Evolutionary conservation across 2,113 vertebrate species (phyloP).

Genomic region (Furnarius figulus): DNA sequence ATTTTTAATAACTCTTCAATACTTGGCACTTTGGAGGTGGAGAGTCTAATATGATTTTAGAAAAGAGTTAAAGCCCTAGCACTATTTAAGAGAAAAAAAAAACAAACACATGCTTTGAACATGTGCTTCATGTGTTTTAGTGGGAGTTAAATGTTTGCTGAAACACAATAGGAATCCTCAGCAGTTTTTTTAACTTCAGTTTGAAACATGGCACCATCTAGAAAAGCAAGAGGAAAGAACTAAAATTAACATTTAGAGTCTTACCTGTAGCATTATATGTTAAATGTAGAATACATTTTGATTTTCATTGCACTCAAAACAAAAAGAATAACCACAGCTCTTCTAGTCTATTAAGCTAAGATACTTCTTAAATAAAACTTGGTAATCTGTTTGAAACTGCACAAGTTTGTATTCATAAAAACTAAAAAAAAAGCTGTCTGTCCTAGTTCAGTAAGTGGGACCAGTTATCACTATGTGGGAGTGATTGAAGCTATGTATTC

Average conservation of each 20-base stretch:
- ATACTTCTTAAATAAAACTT: not conserved
- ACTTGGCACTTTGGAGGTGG: not conserved
- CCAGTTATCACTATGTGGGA: too few species aligned
- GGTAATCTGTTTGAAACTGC: not conserved
- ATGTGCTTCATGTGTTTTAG: not conserved
- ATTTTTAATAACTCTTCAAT: not conserved
- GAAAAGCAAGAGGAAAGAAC: not conserved
- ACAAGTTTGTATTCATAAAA: not conserved
- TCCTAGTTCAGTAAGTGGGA: too few species aligned
- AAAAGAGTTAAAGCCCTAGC: not conserved
- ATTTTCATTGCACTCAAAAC: not conserved
- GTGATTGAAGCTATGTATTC: too few species aligned
- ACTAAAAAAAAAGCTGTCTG: not conserved
- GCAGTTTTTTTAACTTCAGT: not conserved
- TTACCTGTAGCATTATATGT: not conserved
- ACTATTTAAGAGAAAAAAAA: not conserved
- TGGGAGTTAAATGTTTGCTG: not conserved
- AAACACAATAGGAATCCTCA: not conserved
- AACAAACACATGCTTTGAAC: not conserved
- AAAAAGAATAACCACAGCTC: not conserved
- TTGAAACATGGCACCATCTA: not conserved
- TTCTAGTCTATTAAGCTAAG: not conserved
- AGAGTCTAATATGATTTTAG: not conserved
- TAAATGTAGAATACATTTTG: not conserved
- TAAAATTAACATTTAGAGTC: not conserved